A percentile compares a stretch with the other conserved stretches of the same genome.
phyloP scores from a whole-genome alignment of 2,797 vertebrate species.

The Anniella stebbinsi region DNA sequence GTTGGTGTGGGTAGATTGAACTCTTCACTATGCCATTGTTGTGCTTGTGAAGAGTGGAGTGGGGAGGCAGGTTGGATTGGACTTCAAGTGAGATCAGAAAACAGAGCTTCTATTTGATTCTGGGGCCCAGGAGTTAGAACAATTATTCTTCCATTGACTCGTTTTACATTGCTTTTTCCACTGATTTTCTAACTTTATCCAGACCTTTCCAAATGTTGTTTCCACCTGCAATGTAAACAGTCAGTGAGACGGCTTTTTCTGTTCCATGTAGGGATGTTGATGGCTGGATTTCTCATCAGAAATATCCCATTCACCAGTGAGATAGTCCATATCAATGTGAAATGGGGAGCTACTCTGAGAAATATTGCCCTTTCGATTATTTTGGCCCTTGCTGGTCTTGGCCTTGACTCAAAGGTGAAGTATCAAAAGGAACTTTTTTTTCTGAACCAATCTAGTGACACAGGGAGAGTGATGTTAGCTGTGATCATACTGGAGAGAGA shows the following conservation, averaged over 20 bases:
- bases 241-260: conserved; percentile 42
- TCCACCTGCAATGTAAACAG: not conserved
- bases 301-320: conserved; percentile 85
- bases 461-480: not conserved
- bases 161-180: not conserved
- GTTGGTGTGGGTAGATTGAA: not conserved
- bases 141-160: not conserved
- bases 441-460: not conserved
- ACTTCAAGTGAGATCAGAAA: not conserved
- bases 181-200: not conserved
- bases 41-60: not conserved
- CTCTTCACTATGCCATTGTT: not conserved
- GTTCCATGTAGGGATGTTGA: conserved; percentile 88
- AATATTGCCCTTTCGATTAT: conserved; percentile 91
- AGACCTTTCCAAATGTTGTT: not conserved
- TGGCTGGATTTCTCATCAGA: conserved; percentile 89
- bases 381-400: conserved; percentile 90
- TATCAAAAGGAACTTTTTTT: not conserved
- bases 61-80: not conserved
- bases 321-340: conserved; percentile 81
- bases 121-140: not conserved
- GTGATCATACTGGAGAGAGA: not conserved
- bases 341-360: conserved; percentile 90
- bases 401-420: conserved; percentile 87
- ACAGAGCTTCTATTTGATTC: not conserved